Conservation (phyloP, 2,113 vertebrate species). For the Ochotona curzoniae region DNA sequence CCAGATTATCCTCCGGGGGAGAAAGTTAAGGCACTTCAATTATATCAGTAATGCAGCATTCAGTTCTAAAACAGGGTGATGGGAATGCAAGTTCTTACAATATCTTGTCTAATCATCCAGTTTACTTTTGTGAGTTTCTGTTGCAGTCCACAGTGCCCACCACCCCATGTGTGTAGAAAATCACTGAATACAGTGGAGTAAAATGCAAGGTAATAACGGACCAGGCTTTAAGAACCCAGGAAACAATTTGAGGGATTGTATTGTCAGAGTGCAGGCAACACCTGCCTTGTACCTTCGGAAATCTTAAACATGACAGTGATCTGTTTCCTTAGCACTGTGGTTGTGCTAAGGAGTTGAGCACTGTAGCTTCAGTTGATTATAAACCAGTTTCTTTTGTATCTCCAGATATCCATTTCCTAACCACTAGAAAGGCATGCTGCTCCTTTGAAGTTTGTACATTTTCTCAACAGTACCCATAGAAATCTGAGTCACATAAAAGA, state of each 20-base stretch:
- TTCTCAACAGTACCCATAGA: not conserved
- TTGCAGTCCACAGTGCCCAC: not conserved
- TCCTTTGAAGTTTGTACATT: not conserved
- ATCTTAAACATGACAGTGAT: not conserved
- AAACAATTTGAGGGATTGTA: not conserved
- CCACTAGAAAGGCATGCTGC: not conserved
- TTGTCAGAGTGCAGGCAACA: not conserved
- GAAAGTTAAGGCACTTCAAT: not conserved
- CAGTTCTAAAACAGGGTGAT: not conserved
- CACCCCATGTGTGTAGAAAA: not conserved
- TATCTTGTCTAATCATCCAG: too few species aligned
- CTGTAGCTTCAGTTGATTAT: not conserved
- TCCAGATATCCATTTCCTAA: too few species aligned
- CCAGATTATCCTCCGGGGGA: not conserved
- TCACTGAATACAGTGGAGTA: not conserved
- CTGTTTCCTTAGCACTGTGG: not conserved
- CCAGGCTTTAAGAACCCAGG: not conserved
- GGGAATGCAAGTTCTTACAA: not conserved
- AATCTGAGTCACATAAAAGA: not conserved
- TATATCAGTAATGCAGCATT: not conserved
- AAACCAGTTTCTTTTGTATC: not conserved
- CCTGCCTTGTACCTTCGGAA: not conserved
- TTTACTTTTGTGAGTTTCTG: not conserved
- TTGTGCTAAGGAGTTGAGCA: not conserved
- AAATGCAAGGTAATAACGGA: not conserved